Evolutionary conservation across 1,140 invertebrate genomes (phyloP), one percentile per base, ranked within the genome.

Genomic region (Nymphalis io): DNA sequence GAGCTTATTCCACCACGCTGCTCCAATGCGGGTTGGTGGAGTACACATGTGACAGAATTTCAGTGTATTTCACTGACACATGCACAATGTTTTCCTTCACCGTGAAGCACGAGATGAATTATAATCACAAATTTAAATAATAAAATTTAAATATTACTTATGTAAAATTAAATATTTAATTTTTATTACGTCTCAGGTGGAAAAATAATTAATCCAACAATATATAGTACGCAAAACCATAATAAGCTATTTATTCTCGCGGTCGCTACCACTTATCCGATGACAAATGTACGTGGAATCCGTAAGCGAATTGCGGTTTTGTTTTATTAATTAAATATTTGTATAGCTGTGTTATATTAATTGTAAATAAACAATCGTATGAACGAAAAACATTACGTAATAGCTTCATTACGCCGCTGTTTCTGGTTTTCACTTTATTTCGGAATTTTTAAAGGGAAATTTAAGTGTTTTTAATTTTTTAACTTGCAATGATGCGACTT

Each of bases 261-360:
- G 58, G 66, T 68, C 40, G 20, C 60, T 27, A 20, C 59, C 51
- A 44, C 27, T 63, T 63, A 63, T 27, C 39, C 59, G 67, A 62
- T 44, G 60, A 69, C 51, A 60, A 44, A 61, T 33, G 23, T 46
- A 27, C 18, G 51, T 21, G 38, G 4, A 38, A 38, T 48, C 33
- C 23, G n/a, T 44, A 20, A 21, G 42, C 39, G 51, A 38, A 39
- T 20, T 55, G 67, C 67, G 67, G 48, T 69, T 18, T n/a, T 21
- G 55, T 44, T 69, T 27, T 46, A 42, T 46, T 59, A 62, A 69
- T 69, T 69, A 63, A 63, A 69, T 63, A 69, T 69, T 69, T 69
- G 60, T 58, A 53, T 51, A 42, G 11, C 18, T 42, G 23, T 27
- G 23, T 69, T 57, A 58, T 46, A 20, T 57, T 69, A 69, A 69